These are phyloP conservation scores for Ceratitis capitata DNA, from an alignment of 1,140 invertebrate species.

Conservation along the genomic window DNA sequence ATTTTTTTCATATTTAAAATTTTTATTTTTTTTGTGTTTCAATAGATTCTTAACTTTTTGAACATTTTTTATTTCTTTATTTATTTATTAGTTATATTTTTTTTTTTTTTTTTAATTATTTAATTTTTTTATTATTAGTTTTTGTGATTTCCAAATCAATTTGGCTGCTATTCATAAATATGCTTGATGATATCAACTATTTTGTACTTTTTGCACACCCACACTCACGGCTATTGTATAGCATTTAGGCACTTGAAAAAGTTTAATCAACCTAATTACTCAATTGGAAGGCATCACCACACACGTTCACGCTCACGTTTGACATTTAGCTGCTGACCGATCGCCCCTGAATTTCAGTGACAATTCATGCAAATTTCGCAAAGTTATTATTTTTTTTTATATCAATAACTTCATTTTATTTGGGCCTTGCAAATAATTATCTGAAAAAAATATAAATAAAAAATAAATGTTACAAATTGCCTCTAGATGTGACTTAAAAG, in stretches of 20 bases:
- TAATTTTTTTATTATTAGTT: no score
- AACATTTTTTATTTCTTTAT: no score
- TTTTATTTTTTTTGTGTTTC: no score
- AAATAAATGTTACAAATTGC: neutral
- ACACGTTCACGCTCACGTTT: neutral
- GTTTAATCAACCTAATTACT: conserved; percentile 32
- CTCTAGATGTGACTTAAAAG: neutral
- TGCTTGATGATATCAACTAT: no score
- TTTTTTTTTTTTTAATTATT: no score
- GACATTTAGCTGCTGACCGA: neutral
- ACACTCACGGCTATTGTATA: neutral
- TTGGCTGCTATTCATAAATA: no score
- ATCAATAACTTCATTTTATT: neutral
- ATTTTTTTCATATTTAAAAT: no score
- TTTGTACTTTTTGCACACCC: neutral
- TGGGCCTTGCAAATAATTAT: neutral
- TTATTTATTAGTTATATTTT: no score
- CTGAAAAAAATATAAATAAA: neutral
- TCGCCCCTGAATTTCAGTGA: conserved; percentile 18
- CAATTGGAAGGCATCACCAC: conserved; percentile 19
- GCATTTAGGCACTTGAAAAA: conserved; percentile 8
- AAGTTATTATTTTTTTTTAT: neutral
- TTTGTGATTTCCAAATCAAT: no score
- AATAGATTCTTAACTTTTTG: no score
- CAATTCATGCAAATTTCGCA: neutral